Conservation (phyloP, 2,797 vertebrate genomes). For the Poecile montanus region DNA sequence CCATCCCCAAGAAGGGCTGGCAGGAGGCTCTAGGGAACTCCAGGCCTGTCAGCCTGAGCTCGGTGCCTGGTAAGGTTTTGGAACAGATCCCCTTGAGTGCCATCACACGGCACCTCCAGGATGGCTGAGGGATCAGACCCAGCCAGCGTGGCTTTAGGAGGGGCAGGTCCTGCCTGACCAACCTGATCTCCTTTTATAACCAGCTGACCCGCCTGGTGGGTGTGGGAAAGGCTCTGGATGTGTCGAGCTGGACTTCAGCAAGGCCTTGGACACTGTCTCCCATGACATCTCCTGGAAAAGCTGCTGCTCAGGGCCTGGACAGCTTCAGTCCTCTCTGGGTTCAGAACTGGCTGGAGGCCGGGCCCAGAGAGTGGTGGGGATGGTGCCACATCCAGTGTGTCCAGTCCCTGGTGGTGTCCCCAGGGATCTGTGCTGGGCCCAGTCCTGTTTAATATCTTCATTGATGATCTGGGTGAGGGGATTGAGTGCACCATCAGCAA, state of each 20-base stretch:
- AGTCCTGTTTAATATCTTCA: neutral
- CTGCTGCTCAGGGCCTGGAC: neutral
- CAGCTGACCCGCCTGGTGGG: neutral
- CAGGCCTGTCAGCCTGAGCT: neutral
- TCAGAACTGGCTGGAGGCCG: neutral
- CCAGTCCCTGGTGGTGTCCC: neutral
- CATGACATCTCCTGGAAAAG: neutral
- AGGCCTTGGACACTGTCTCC: neutral
- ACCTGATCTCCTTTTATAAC: neutral
- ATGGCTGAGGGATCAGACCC: neutral
- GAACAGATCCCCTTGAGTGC: neutral
- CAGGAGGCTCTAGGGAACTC: neutral
- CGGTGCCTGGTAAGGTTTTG: rapidly evolving
- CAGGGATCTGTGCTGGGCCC: neutral
- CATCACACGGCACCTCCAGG: neutral
- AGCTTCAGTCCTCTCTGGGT: neutral
- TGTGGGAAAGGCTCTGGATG: neutral
- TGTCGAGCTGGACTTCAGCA: neutral
- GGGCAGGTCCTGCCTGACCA: neutral
- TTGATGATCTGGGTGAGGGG: neutral
- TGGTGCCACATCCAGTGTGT: neutral
- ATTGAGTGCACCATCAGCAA: neutral
- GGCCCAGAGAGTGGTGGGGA: neutral
- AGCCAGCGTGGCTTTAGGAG: neutral
- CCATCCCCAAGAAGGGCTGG: neutral